These are phyloP conservation scores for Calidris pygmaea DNA, from an alignment of 2,113 vertebrate species.

Conservation along the genomic window DNA sequence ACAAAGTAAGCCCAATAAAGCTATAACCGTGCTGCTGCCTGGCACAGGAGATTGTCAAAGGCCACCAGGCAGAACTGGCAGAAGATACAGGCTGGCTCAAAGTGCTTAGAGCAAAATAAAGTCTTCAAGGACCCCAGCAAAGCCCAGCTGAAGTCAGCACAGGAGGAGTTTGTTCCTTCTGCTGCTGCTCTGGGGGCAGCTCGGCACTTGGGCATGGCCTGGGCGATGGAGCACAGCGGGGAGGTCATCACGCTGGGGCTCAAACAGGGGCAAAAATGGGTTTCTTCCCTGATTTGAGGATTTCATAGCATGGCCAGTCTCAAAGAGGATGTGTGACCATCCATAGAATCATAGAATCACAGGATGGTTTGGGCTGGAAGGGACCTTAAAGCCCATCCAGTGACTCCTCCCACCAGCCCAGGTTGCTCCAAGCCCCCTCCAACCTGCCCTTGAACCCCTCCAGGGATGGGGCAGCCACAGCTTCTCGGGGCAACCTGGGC, in stretches of 20 bases:
- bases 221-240: rapidly evolving
- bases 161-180: neutral
- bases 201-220: neutral
- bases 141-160: neutral
- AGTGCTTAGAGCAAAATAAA: neutral
- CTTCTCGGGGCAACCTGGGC: no score
- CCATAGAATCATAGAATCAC: neutral
- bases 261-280: neutral
- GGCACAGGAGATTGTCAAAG: neutral
- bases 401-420: neutral
- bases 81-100: neutral
- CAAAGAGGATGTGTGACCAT: neutral
- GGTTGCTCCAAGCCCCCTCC: neutral
- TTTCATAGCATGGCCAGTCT: rapidly evolving
- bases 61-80: neutral
- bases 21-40: neutral
- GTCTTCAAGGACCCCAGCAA: neutral
- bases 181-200: neutral
- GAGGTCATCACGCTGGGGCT: rapidly evolving
- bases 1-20: slow-evolving; percentile 1
- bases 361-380: neutral
- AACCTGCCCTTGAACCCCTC: no score
- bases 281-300: neutral
- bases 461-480: no score
- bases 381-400: neutral